Conservation (phyloP, 2,888 invertebrate genomes). For the Agrotis exclamationis region DNA sequence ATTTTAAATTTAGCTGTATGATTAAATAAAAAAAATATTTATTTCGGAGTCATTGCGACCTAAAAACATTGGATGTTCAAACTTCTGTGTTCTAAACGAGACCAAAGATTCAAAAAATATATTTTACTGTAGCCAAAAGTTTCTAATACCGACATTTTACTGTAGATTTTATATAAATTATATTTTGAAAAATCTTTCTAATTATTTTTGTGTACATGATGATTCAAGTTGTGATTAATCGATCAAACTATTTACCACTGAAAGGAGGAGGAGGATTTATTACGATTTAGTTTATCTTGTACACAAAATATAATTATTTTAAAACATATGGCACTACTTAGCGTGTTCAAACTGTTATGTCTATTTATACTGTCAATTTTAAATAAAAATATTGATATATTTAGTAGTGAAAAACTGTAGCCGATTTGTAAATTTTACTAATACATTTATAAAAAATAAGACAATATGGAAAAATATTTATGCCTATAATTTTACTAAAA, state of each 20-base stretch:
- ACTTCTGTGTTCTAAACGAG: slow-evolving; percentile 68
- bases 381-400: slow-evolving; percentile 30
- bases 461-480: slow-evolving; percentile 49
- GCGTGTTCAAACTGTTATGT: slow-evolving; percentile 52
- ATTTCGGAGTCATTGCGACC: slow-evolving; percentile 48
- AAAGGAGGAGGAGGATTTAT: background rate
- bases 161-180: slow-evolving; percentile 67
- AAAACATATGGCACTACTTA: slow-evolving; percentile 18
- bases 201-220: slow-evolving; percentile 25
- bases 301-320: slow-evolving; percentile 7
- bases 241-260: background rate
- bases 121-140: slow-evolving; percentile 35
- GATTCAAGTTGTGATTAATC: background rate
- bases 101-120: slow-evolving; percentile 65
- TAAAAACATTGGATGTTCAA: slow-evolving; percentile 39
- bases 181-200: slow-evolving; percentile 11
- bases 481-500: slow-evolving; percentile 54
- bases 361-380: slow-evolving; percentile 62
- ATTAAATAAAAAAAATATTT: slow-evolving; percentile 18
- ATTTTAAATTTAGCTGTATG: slow-evolving; percentile 36
- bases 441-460: slow-evolving; percentile 51
- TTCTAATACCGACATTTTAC: slow-evolving; percentile 61
- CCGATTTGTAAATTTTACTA: slow-evolving; percentile 44
- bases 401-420: slow-evolving; percentile 37
- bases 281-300: slow-evolving; percentile 18